phyloP scores from a whole-genome alignment of 64 coral and sea anemone species.

The Platygyra sinensis region DNA sequence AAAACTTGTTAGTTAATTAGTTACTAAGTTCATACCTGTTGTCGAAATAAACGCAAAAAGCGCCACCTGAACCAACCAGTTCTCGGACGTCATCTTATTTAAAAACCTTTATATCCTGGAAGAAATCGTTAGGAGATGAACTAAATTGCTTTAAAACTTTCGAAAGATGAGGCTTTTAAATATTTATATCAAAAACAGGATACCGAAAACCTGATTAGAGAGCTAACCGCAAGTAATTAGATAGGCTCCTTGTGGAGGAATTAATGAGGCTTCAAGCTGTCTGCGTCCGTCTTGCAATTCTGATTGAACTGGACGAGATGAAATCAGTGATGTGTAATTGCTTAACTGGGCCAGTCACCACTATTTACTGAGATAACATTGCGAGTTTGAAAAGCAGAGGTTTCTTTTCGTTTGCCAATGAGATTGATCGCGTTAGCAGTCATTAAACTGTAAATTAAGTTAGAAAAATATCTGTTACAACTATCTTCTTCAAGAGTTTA shows the following conservation, averaged over 20 bases:
- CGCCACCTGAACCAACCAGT: not conserved
- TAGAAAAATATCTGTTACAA: too few relatives aligned
- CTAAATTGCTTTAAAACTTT: not conserved
- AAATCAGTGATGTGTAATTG: too few relatives aligned
- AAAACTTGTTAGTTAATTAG: not conserved
- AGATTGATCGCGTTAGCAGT: too few relatives aligned
- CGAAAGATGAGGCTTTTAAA: not conserved
- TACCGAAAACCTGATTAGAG: conserved; percentile 6
- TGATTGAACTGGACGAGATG: not conserved
- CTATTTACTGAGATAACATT: too few relatives aligned
- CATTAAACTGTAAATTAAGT: too few relatives aligned
- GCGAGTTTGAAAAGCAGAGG: too few relatives aligned
- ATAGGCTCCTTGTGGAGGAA: not conserved
- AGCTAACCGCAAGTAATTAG: not conserved
- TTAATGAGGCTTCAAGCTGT: conserved; percentile 11
- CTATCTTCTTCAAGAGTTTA: too few relatives aligned
- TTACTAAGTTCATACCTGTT: not conserved
- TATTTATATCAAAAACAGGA: not conserved
- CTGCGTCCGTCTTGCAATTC: not conserved
- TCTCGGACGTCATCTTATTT: not conserved
- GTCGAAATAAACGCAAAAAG: not conserved
- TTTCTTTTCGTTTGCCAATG: too few relatives aligned
- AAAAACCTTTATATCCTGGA: not conserved
- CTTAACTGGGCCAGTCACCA: too few relatives aligned
- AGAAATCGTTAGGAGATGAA: not conserved